Base-by-base conservation (phyloP, 2,797 vertebrate genomes). In the Crypturellus tataupa region DNA sequence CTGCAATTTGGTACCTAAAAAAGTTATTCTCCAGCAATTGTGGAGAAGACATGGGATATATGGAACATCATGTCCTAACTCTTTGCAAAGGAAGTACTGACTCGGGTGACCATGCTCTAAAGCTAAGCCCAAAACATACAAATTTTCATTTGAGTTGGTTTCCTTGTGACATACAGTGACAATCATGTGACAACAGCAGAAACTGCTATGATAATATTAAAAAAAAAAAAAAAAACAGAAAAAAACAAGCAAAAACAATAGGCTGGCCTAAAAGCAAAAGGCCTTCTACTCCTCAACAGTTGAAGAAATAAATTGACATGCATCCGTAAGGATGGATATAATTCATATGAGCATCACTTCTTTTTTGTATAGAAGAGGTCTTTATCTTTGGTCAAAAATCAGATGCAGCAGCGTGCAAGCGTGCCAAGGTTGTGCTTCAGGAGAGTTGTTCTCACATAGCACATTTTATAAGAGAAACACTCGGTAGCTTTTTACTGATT, bases 381-480 rank as follows among this genome's bases (percentile, higher is more conserved):
- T 14, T 86, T 49, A 46, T 2, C 71, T 86, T 88, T 92, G 42
- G 4, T 85, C n/a, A 24, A 82, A 77, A 47, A 55, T 59, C 4
- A 5, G 6, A 11, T 40, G 13, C 56, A 37, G 80, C 35, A 19
- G 4, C 17, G 16, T 37, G 10, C 7, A 6, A 1, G 0, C 47
- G 2, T 70, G 10, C 42, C 82, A 60, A 77, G 42, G 5, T 33
- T 59, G 7, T 56, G 47, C 23, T 47, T 67, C 18, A 6, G n/a
- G 29, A 72, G 51, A 73, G 64, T 49, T 67, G n/a, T 70, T 53
- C 47, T 53, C 25, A 23, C 51, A 33, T 21, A 11, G 27, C 49
- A 71, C 6, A 33, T 17, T 33, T 87, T 3, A 0, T n/a, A 68
- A 77, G 6, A 64, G 4, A 27, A 37, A 17, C 10, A n/a, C 10